Base-by-base conservation (phyloP, 2,113 vertebrate genomes). In the Nothobranchius furzeri region DNA sequence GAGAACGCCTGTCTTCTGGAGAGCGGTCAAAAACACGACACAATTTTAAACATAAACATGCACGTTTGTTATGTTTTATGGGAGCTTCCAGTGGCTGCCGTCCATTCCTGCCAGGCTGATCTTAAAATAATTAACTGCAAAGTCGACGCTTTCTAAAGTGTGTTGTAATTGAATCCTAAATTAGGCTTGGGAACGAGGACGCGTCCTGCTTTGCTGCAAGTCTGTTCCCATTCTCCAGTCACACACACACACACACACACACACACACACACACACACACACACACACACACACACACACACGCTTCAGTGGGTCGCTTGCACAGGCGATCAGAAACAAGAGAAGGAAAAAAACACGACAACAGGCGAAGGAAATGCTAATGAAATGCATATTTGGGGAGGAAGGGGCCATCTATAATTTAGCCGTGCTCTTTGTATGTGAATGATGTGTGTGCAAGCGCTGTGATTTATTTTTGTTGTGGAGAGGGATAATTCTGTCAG, bases 121-220 rank as follows among this genome's bases (percentile, higher is more conserved):
- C 92, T 93, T 90, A 89, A 93, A 93, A 93, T 92, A 93, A 93
- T 92, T 92, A 93, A 93, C 92, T 93, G 90, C 86, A 76, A 91
- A 93, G 92, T 91, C 82, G 78, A 89, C 86, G 90, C 88, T 91
- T 93, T 91, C 92, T 92, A 92, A 93, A 91, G 90, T 91, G 90
- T 90, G 90, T 92, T 93, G 90, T 93, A 92, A 92, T 93, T 93
- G 90, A 92, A 93, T 92, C 91, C 88, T 92, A 92, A 93, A 93
- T 93, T 92, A 92, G 90, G 87, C 89, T 87, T 86, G 85, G 86
- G 90, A 93, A 92, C 89, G 92, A 89, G 92, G 92, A 92, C 92
- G 81, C 75, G 92, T 93, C 92, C 91, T 91, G 91, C 88, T 93
- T 92, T 87, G 84, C 86, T 83, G 78, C 83, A 77, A 87, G 79